A percentile compares a stretch with the other conserved stretches of the same genome.
phyloP scores from a whole-genome alignment of 2,113 vertebrate species.

The Tetraodon nigroviridis region DNA sequence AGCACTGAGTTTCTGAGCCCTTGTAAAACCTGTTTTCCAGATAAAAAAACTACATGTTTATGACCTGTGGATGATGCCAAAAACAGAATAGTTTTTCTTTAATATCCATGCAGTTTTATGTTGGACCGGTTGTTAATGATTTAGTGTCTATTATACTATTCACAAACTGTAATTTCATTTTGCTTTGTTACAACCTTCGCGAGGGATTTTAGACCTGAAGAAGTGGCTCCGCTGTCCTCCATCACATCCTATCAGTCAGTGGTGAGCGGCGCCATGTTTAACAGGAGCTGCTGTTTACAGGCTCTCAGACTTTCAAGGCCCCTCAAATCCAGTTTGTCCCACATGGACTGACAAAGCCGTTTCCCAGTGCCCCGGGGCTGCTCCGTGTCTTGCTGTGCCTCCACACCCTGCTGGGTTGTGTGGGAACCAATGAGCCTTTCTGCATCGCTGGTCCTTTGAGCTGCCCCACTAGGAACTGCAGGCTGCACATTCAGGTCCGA shows the following conservation, averaged over 20 bases:
- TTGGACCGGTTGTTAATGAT: too few relatives aligned
- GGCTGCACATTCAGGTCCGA: neutral
- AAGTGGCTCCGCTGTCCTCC: too few relatives aligned
- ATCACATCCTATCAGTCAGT: too few relatives aligned
- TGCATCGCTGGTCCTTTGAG: slow-evolving; percentile 24
- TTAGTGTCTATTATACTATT: neutral
- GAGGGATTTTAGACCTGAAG: too few relatives aligned
- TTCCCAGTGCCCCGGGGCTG: slow-evolving; percentile 6
- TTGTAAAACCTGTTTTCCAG: too few relatives aligned
- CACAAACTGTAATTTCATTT: slow-evolving; percentile 5
- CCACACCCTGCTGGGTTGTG: slow-evolving; percentile 33
- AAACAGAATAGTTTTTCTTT: neutral
- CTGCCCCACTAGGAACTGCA: slow-evolving; percentile 28
- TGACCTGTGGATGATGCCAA: too few relatives aligned
- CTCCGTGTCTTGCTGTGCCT: slow-evolving; percentile 10
- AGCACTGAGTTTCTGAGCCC: too few relatives aligned
- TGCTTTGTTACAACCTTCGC: neutral
- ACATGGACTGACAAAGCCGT: neutral
- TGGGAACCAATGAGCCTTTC: slow-evolving; percentile 36
- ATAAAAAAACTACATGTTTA: too few relatives aligned
- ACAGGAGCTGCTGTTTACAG: slow-evolving; percentile 11
- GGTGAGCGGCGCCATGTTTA: neutral
- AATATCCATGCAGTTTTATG: too few relatives aligned
- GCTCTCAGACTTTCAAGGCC: slow-evolving; percentile 9
- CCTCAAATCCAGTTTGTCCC: neutral